Percentiles rank a stretch among this genome's conserved stretches.
Conservation (phyloP, 2,888 invertebrate genomes). For the Peribatodes rhomboidaria region DNA sequence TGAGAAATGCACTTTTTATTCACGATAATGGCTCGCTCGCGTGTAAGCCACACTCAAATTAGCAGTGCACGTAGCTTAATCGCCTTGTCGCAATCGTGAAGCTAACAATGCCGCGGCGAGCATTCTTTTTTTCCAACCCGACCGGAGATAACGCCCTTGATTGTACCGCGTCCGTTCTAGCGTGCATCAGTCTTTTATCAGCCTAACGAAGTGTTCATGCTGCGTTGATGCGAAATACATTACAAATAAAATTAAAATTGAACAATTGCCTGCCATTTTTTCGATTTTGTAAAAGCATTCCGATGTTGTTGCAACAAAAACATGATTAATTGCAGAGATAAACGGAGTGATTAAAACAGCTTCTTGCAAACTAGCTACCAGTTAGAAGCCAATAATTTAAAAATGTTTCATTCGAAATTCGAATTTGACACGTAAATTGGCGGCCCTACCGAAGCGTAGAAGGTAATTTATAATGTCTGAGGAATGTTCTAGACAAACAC, state of each 20-base stretch:
- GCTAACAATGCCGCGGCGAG: conserved; percentile 69
- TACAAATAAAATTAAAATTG: conserved; percentile 18
- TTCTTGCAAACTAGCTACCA: conserved; percentile 33
- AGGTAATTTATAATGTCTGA: conserved; percentile 54
- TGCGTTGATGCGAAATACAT: conserved; percentile 32
- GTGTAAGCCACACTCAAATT: conserved; percentile 71
- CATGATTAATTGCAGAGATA: conserved; percentile 41
- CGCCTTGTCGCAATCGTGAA: conserved; percentile 70
- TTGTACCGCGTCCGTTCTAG: conserved; percentile 63
- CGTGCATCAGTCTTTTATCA: conserved; percentile 66
- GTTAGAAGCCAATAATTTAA: conserved; percentile 33
- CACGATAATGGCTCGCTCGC: conserved; percentile 71
- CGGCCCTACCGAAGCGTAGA: conserved; percentile 56
- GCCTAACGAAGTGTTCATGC: conserved; percentile 49
- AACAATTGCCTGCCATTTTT: conserved; percentile 6
- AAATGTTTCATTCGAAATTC: conserved; percentile 43
- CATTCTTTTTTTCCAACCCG: conserved; percentile 58
- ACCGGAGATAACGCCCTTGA: conserved; percentile 67
- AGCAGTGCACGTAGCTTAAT: conserved; percentile 69
- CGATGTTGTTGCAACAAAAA: conserved; percentile 34
- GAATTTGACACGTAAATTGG: conserved; percentile 51
- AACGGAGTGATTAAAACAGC: conserved; percentile 34
- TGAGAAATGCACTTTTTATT: conserved; percentile 59
- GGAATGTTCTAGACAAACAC: conserved; percentile 67
- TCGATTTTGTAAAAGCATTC: conserved; percentile 12